Conservation (phyloP, 2,797 vertebrate genomes). For the Psittacula echo region DNA sequence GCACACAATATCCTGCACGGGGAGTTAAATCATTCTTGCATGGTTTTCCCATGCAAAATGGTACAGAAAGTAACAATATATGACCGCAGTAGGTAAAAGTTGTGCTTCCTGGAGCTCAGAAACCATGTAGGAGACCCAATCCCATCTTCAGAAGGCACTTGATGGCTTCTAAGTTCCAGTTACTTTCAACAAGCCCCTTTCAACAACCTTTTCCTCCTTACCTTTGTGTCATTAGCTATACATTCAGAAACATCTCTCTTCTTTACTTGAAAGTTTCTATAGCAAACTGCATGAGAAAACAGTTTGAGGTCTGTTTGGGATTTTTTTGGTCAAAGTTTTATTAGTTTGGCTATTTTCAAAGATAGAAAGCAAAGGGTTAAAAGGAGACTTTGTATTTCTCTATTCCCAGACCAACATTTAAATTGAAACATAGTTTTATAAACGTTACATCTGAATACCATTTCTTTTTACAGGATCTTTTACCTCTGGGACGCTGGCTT, state of each 20-base stretch:
- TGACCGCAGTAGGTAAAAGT: not conserved
- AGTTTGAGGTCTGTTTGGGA: not conserved
- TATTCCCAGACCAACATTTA: not conserved
- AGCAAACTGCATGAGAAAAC: not conserved
- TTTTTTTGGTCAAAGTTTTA: not conserved
- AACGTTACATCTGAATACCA: not conserved
- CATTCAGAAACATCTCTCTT: not conserved
- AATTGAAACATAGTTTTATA: constrained; percentile 44
- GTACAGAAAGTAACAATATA: not conserved
- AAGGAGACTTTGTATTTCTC: not conserved
- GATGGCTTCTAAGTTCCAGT: not conserved
- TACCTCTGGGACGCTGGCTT: constrained; percentile 51
- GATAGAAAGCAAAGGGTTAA: not conserved
- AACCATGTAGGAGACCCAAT: not conserved
- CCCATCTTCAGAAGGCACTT: not conserved
- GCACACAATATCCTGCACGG: not conserved
- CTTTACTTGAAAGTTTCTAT: not conserved
- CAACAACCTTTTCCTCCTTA: not conserved
- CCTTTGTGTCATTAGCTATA: not conserved
- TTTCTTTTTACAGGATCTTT: constrained; percentile 46
- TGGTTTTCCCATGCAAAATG: not conserved
- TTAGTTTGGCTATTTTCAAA: not conserved
- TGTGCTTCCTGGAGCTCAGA: not conserved
- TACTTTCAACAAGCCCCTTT: not conserved
- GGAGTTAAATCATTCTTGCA: not conserved